phyloP scores from a whole-genome alignment of 2,113 vertebrate genomes.

The Protomyctophum bolini region DNA sequence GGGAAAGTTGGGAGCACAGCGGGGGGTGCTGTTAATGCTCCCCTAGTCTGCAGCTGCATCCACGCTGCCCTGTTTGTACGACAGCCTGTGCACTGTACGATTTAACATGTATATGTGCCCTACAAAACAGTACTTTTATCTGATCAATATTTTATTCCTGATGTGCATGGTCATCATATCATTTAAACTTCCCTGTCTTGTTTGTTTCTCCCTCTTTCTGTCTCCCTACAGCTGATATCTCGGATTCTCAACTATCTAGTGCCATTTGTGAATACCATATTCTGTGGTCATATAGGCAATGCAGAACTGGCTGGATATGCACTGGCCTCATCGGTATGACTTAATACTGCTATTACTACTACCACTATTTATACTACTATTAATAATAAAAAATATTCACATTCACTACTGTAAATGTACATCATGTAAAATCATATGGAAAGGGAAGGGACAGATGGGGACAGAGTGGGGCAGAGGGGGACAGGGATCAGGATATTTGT shows the following conservation, averaged over 20 bases:
- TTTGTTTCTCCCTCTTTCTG: constrained; percentile 11
- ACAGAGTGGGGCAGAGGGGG: too few relatives aligned
- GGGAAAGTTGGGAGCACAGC: constrained; percentile 25
- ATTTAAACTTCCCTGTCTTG: neutral
- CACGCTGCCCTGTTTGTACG: too few relatives aligned
- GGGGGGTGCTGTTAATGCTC: neutral
- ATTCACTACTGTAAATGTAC: neutral
- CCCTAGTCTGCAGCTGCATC: too few relatives aligned
- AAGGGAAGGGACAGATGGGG: neutral
- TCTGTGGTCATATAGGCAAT: constrained; percentile 93
- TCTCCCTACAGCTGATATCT: constrained; percentile 81
- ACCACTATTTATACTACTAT: neutral
- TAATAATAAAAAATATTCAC: neutral
- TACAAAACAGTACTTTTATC: neutral
- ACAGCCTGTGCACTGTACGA: too few relatives aligned
- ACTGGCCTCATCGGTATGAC: constrained; percentile 86
- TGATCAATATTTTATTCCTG: neutral
- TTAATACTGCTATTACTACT: neutral
- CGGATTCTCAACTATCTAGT: constrained; percentile 86
- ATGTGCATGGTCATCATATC: neutral
- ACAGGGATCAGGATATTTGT: too few relatives aligned
- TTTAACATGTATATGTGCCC: too few relatives aligned
- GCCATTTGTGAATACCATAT: constrained; percentile 88
- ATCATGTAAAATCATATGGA: neutral
- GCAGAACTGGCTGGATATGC: constrained; percentile 88